A percentile compares a stretch with the other conserved stretches of the same genome.
These are phyloP conservation scores for Pristionchus exspectatus DNA, from an alignment of 2,888 invertebrate genomes.

Conservation along the genomic window DNA sequence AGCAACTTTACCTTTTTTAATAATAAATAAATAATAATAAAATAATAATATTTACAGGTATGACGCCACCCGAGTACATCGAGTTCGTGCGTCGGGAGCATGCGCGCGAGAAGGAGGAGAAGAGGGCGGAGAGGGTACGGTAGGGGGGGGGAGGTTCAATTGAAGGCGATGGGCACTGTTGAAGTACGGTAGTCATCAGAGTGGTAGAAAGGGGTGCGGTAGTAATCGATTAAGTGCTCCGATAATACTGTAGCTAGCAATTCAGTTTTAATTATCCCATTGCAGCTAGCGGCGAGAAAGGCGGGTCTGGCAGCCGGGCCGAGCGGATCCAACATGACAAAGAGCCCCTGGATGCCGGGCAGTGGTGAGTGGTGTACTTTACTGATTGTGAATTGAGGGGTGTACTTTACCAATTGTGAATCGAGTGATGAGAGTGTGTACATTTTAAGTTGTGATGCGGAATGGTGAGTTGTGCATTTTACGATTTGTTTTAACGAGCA, in stretches of 20 bases:
- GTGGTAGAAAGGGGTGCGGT: no score
- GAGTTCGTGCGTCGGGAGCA: slow-evolving; percentile 15
- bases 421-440: background rate
- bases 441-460: no score
- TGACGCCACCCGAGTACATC: slow-evolving; percentile 44
- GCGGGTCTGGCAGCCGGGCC: background rate
- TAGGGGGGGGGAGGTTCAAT: background rate
- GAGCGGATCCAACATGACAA: slow-evolving; percentile 2
- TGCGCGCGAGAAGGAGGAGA: slow-evolving; percentile 34
- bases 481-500: no score
- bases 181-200: no score
- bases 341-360: slow-evolving; percentile 34
- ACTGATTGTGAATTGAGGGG: background rate
- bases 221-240: no score
- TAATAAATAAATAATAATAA: background rate
- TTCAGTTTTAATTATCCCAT: background rate
- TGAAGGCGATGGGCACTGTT: background rate
- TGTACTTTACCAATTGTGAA: background rate
- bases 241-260: no score
- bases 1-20: no score
- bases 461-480: no score
- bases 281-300: slow-evolving; percentile 22
- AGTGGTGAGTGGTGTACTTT: background rate
- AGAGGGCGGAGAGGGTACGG: slow-evolving; percentile 43
- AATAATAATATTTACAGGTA: slow-evolving; percentile 26